A percentile compares a stretch with the other conserved stretches of the same genome.
Evolutionary conservation across 1,140 invertebrate genomes (phyloP).

Genomic region (Hyles vespertilio): DNA sequence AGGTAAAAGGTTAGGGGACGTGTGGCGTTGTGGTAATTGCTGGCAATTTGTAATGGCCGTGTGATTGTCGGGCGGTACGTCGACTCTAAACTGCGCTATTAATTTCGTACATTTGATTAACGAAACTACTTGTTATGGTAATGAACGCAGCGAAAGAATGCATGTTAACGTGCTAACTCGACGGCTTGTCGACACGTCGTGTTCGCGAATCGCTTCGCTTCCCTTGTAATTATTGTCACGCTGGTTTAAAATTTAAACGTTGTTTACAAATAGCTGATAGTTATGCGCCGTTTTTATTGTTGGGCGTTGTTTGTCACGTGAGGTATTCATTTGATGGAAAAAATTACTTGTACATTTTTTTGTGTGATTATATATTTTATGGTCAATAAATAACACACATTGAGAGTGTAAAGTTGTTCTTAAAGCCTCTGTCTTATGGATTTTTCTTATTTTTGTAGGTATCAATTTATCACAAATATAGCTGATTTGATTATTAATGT

Average conservation of each 20-base stretch:
- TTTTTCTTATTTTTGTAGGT: too few relatives aligned
- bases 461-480: too few relatives aligned
- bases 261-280: slow-evolving; percentile 28
- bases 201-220: slow-evolving; percentile 59
- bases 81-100: slow-evolving; percentile 72
- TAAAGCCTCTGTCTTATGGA: too few relatives aligned
- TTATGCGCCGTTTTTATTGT: background rate
- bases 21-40: slow-evolving; percentile 65
- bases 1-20: slow-evolving; percentile 34
- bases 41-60: slow-evolving; percentile 71
- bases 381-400: too few relatives aligned
- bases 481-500: too few relatives aligned
- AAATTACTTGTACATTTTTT: too few relatives aligned
- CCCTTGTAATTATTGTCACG: slow-evolving; percentile 54
- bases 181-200: slow-evolving; percentile 68
- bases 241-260: slow-evolving; percentile 58
- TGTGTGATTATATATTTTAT: too few relatives aligned
- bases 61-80: slow-evolving; percentile 67
- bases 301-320: background rate
- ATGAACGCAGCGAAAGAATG: slow-evolving; percentile 72
- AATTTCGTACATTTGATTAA: slow-evolving; percentile 75
- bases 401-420: too few relatives aligned
- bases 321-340: background rate
- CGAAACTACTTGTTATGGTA: slow-evolving; percentile 74
- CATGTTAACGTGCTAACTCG: slow-evolving; percentile 64